Percentiles rank a stretch among this genome's conserved stretches.
Evolutionary conservation across 2,888 invertebrate genomes (phyloP).

Genomic region (Lobophora halterata): DNA sequence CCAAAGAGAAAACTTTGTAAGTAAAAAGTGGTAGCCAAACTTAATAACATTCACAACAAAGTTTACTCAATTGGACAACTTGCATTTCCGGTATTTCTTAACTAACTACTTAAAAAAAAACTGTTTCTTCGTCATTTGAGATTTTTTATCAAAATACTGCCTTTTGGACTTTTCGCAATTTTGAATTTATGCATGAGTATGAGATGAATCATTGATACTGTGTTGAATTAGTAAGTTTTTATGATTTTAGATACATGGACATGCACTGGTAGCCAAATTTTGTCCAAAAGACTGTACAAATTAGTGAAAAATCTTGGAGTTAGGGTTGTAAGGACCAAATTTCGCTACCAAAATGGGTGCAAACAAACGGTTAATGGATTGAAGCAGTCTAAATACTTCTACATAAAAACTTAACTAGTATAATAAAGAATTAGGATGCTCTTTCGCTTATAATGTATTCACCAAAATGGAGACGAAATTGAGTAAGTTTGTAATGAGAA

Average conservation of each 20-base stretch:
- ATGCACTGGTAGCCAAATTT: slow-evolving; percentile 72
- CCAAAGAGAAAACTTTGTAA: too few relatives aligned
- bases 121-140: slow-evolving; percentile 16
- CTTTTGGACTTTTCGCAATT: slow-evolving; percentile 55
- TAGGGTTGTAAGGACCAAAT: slow-evolving; percentile 45
- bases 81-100: background rate
- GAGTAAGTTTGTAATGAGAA: too few relatives aligned
- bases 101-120: background rate
- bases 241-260: slow-evolving; percentile 28
- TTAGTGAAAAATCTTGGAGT: slow-evolving; percentile 29
- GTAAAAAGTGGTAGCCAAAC: too few relatives aligned
- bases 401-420: background rate
- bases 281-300: slow-evolving; percentile 72
- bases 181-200: slow-evolving; percentile 21
- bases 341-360: slow-evolving; percentile 64
- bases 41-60: too few relatives aligned
- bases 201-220: slow-evolving; percentile 24
- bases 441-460: too few relatives aligned
- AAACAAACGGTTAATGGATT: slow-evolving; percentile 17
- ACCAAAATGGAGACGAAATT: too few relatives aligned
- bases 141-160: slow-evolving; percentile 55
- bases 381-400: too few relatives aligned
- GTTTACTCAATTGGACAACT: too few relatives aligned
- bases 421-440: too few relatives aligned
- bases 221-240: slow-evolving; percentile 20